These are phyloP conservation scores for Drosophila fulvimacula DNA, from an alignment of 2,888 invertebrate genomes.

Conservation along the genomic window DNA sequence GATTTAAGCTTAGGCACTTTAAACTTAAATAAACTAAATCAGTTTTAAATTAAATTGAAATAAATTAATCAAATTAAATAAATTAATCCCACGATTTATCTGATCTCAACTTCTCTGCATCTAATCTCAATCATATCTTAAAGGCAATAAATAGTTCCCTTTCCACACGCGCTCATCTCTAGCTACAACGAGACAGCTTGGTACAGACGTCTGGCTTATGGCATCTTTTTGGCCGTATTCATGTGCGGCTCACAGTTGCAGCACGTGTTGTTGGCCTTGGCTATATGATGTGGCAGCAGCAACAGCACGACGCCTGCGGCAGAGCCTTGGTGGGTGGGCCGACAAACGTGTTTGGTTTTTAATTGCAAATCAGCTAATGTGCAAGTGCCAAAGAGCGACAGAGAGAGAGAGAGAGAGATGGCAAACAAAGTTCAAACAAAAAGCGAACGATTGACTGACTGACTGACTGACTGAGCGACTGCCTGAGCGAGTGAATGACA, in stretches of 20 bases:
- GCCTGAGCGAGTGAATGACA: conserved; percentile 47
- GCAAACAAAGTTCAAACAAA: conserved; percentile 76
- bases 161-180: conserved; percentile 30
- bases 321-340: conserved; percentile 64
- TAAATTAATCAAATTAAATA: too few relatives aligned
- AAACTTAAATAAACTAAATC: too few relatives aligned
- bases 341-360: conserved; percentile 76
- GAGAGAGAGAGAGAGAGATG: background rate
- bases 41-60: too few relatives aligned
- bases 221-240: conserved; percentile 41
- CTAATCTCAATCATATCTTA: too few relatives aligned
- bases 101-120: conserved; percentile 3
- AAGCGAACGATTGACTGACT: conserved; percentile 43
- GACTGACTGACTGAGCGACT: conserved; percentile 13
- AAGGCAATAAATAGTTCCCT: too few relatives aligned
- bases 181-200: background rate
- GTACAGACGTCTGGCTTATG: conserved; percentile 19
- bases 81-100: too few relatives aligned
- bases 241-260: conserved; percentile 25
- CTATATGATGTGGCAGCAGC: conserved; percentile 53
- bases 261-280: conserved; percentile 78
- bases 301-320: conserved; percentile 58
- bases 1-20: too few relatives aligned
- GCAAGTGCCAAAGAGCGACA: conserved; percentile 17
- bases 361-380: conserved; percentile 73